A percentile compares a stretch with the other conserved stretches of the same genome.
Evolutionary conservation across 2,797 vertebrate genomes (phyloP).

Genomic region (Sebastes elongatus): DNA sequence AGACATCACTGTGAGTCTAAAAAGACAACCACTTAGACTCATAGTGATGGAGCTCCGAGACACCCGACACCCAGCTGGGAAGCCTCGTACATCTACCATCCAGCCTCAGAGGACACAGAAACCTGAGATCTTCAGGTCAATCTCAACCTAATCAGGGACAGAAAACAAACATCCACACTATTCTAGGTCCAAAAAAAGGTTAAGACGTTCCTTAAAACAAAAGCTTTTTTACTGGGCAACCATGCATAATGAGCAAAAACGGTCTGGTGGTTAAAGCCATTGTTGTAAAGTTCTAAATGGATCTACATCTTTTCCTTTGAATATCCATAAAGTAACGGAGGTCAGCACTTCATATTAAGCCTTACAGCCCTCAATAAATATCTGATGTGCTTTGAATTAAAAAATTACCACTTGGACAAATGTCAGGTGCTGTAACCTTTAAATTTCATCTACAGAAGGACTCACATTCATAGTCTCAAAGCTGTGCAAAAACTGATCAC

Average conservation of each 20-base stretch:
- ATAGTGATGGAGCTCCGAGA: background rate
- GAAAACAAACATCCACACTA: background rate
- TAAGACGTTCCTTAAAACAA: background rate
- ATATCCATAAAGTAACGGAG: conserved; percentile 10
- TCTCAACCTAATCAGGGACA: background rate
- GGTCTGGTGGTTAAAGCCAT: background rate
- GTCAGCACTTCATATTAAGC: conserved; percentile 8
- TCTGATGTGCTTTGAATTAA: conserved; percentile 36
- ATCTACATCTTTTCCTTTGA: conserved; percentile 8
- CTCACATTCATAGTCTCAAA: conserved; percentile 2
- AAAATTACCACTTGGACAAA: conserved; percentile 39
- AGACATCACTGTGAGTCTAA: background rate
- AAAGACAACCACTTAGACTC: background rate
- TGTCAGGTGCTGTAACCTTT: conserved; percentile 36
- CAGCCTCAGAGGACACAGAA: background rate
- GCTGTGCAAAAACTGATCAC: background rate
- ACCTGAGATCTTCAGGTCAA: conserved; percentile 7
- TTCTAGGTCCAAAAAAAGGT: background rate
- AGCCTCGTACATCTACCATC: background rate
- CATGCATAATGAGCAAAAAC: background rate
- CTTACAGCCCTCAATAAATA: conserved; percentile 19
- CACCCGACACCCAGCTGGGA: conserved; percentile 3
- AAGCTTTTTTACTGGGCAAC: background rate
- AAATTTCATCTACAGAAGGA: conserved; percentile 10
- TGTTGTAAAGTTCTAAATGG: background rate